Evolutionary conservation across 1,140 invertebrate genomes (phyloP).

Genomic region (Pseudomyrmex gracilis): DNA sequence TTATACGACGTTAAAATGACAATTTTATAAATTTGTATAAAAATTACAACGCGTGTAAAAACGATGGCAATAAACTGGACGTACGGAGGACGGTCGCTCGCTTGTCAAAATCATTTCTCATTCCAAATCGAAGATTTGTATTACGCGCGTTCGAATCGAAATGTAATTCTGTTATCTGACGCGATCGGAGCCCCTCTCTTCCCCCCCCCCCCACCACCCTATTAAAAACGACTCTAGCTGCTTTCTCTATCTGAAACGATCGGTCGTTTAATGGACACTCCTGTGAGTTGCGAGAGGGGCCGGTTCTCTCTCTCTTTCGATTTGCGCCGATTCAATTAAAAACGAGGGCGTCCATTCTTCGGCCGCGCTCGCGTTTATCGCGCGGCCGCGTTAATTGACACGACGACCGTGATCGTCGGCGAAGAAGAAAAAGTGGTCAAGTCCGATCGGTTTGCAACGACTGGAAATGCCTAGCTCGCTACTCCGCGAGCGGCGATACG

Average conservation of each 20-base stretch:
- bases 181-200: slow-evolving; percentile 48
- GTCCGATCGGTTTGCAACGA: slow-evolving; percentile 36
- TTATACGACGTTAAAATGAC: too few species aligned
- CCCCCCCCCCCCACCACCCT: slow-evolving; percentile 14
- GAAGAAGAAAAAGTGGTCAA: slow-evolving; percentile 41
- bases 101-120: slow-evolving; percentile 34
- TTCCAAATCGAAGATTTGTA: slow-evolving; percentile 52
- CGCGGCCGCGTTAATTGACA: slow-evolving; percentile 71
- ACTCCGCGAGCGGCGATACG: slow-evolving; percentile 20
- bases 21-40: too few species aligned
- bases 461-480: slow-evolving; percentile 19
- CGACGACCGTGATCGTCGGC: slow-evolving; percentile 69
- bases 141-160: slow-evolving; percentile 51
- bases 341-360: slow-evolving; percentile 68
- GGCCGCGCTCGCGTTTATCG: slow-evolving; percentile 54
- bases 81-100: neutral
- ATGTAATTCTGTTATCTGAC: slow-evolving; percentile 72
- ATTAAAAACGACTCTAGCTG: slow-evolving; percentile 69
- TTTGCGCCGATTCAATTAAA: slow-evolving; percentile 74
- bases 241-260: slow-evolving; percentile 75
- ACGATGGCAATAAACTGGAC: neutral
- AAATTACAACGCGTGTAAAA: neutral
- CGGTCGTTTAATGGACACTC: slow-evolving; percentile 72
- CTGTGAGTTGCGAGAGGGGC: slow-evolving; percentile 44
- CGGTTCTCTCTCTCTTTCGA: slow-evolving; percentile 52